Conservation (phyloP, 1,140 invertebrate species). For the Papilio glaucus region DNA sequence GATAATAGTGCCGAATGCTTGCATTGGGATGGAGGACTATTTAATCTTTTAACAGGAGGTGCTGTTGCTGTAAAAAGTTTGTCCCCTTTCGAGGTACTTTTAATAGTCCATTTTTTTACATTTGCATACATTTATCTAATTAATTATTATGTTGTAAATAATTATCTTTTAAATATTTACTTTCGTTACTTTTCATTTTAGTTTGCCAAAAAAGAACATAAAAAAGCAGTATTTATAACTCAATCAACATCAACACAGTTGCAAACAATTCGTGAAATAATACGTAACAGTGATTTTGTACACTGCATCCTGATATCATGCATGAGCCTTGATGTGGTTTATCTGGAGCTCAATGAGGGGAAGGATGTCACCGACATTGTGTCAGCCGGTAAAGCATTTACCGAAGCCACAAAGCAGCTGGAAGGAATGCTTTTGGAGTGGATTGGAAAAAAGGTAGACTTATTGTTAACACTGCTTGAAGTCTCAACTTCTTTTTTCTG, state of each 20-base stretch:
- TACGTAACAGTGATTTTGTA: slow-evolving; percentile 83
- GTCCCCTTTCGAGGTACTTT: slow-evolving; percentile 85
- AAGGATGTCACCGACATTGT: slow-evolving; percentile 70
- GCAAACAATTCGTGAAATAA: slow-evolving; percentile 82
- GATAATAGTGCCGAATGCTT: slow-evolving; percentile 84
- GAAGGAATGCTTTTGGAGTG: slow-evolving; percentile 67
- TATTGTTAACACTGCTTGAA: background rate
- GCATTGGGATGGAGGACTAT: slow-evolving; percentile 86
- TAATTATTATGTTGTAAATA: too few species aligned
- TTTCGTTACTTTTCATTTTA: slow-evolving; percentile 45
- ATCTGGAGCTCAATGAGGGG: slow-evolving; percentile 69
- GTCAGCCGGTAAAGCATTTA: slow-evolving; percentile 56
- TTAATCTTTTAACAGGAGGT: slow-evolving; percentile 81
- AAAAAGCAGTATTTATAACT: slow-evolving; percentile 85
- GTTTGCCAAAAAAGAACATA: slow-evolving; percentile 69
- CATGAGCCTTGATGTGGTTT: slow-evolving; percentile 71
- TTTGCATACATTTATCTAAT: too few species aligned
- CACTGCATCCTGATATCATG: slow-evolving; percentile 84
- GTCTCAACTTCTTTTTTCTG: background rate
- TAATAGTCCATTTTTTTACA: background rate
- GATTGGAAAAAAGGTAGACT: slow-evolving; percentile 70
- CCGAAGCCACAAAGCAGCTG: slow-evolving; percentile 66
- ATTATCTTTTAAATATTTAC: background rate
- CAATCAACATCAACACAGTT: slow-evolving; percentile 79
- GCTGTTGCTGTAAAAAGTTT: slow-evolving; percentile 84